Base-by-base conservation (phyloP, 2,113 vertebrate genomes). In the Eublepharis macularius region DNA sequence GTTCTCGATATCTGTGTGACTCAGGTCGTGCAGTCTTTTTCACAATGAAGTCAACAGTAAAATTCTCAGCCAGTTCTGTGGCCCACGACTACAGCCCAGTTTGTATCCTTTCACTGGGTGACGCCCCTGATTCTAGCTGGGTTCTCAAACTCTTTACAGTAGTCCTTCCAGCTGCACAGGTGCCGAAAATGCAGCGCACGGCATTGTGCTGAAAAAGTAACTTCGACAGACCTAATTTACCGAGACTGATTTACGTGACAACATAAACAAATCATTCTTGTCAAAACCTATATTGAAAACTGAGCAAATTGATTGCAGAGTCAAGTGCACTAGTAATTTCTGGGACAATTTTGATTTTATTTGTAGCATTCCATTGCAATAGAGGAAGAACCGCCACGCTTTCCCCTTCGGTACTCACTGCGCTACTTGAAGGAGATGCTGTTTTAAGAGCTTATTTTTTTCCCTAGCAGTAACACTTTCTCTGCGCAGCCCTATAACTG, bases 221-320 rank as follows among this genome's bases (percentile, higher is more conserved):
- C 91, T 92, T 88, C 93, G 92, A 94, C 91, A 94, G 90, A 80
- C 92, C 87, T 96, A 92, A 94, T 95, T 95, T 95, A 93, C 92
- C 90, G 87, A 92, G 87, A 90, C 87, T 91, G 91, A 95, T 93
- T 95, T 87, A 81, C 91, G 90, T 87, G 94, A 93, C 92, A 95
- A 89, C 80, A 84, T 88, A 95, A 95, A 95, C 93, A 95, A 94
- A 95, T 93, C 93, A 91, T 94, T 94, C 94, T 93, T 95, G 92
- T 96, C 94, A 94, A 94, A 94, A 90, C 86, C 86, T 86, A 74
- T 92, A 93, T 81, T 93, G 93, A 95, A 96, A 95, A 90, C 69
- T 87, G 90, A 94, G 91, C 90, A 95, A 96, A 95, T 90, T 89
- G 93, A 94, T 93, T 69, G 43, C 83, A 66, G 82, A 94, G 87